Percentiles rank a stretch among this genome's conserved stretches.
Evolutionary conservation across 2,113 vertebrate genomes (phyloP).

Genomic region (Platysternon megacephalum): DNA sequence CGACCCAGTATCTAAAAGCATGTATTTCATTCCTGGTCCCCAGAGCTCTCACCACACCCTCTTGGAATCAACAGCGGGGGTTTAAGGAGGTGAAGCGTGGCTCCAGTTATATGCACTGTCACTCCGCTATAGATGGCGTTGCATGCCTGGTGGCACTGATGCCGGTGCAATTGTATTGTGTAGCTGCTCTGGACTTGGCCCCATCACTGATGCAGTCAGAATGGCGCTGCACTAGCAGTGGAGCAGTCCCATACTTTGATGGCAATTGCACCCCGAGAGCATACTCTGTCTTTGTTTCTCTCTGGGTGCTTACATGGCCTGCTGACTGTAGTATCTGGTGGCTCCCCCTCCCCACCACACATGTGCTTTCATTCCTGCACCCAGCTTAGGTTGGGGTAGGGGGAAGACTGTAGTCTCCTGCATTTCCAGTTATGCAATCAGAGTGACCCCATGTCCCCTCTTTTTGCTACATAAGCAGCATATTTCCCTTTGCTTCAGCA

Average conservation of each 20-base stretch:
- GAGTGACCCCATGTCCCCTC: too few species aligned
- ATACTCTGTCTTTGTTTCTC: not conserved
- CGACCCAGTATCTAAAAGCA: fast-evolving
- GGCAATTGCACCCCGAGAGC: not conserved
- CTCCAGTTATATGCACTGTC: not conserved
- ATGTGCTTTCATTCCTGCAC: not conserved
- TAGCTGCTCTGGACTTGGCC: not conserved
- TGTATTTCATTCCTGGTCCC: not conserved
- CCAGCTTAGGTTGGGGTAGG: fast-evolving
- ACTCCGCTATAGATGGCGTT: not conserved
- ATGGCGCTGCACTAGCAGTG: not conserved
- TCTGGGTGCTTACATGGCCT: not conserved
- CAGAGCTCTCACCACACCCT: not conserved
- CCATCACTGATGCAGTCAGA: not conserved
- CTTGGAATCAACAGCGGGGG: not conserved
- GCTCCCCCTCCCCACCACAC: not conserved
- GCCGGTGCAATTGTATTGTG: not conserved
- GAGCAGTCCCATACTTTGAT: not conserved
- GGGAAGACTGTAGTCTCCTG: fast-evolving
- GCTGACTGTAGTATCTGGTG: not conserved
- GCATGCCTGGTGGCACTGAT: not conserved
- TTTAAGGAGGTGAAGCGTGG: not conserved
- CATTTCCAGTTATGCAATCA: fast-evolving
- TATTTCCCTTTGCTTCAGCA: not conserved
- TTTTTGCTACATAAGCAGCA: not conserved